A percentile compares a stretch with the other conserved stretches of the same genome.
phyloP scores from a whole-genome alignment of 2,888 invertebrate species.

The Heliconius hortense region DNA sequence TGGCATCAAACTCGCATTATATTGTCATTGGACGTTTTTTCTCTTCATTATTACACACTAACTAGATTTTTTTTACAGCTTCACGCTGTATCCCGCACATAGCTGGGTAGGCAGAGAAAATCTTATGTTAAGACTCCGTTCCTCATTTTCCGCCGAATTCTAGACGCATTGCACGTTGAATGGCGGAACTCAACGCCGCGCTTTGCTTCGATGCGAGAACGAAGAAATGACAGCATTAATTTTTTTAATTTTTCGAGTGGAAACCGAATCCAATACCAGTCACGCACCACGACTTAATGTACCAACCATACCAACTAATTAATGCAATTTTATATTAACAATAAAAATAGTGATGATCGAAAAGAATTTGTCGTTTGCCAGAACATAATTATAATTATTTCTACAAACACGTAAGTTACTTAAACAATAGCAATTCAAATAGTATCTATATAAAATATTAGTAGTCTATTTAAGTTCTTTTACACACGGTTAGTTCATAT shows the following conservation, averaged over 20 bases:
- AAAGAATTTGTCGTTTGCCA: background rate
- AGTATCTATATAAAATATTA: background rate
- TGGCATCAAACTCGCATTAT: slow-evolving; percentile 33
- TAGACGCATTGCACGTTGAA: no score
- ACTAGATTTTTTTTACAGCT: background rate
- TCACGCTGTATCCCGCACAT: no score
- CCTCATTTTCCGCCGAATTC: no score
- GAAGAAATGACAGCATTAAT: no score
- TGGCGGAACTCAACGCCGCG: no score
- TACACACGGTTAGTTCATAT: background rate
- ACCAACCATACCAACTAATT: no score
- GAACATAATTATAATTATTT: background rate
- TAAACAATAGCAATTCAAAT: background rate
- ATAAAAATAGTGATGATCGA: background rate
- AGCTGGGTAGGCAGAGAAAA: no score
- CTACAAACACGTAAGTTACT: background rate
- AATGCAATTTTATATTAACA: background rate
- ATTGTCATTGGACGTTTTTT: slow-evolving; percentile 26
- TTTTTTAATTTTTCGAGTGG: no score
- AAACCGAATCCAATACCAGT: no score
- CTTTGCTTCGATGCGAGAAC: no score
- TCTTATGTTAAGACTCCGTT: no score
- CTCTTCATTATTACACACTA: slow-evolving; percentile 17
- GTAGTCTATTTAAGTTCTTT: background rate
- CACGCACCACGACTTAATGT: no score